These are phyloP conservation scores for Thamnophis sirtalis DNA, from an alignment of 2,113 vertebrate species.

Conservation along the genomic window DNA sequence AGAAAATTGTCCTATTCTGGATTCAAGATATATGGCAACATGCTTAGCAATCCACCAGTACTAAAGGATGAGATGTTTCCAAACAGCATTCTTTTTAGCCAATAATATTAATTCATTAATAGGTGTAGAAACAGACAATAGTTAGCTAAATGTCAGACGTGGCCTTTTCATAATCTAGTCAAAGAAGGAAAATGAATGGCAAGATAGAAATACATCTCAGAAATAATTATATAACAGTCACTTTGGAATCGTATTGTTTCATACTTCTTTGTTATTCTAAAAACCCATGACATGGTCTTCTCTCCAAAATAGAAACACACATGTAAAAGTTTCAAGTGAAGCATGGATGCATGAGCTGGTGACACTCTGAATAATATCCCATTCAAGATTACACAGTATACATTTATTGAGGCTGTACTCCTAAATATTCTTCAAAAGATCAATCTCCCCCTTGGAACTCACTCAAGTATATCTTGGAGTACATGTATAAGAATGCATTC, in stretches of 20 bases:
- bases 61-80: background rate
- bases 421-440: background rate
- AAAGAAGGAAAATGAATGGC: background rate
- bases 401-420: background rate
- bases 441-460: background rate
- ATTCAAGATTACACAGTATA: background rate
- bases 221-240: background rate
- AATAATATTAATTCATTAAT: background rate
- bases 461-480: background rate
- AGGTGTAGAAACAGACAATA: background rate
- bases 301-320: background rate
- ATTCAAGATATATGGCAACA: background rate
- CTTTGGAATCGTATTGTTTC: background rate
- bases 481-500: background rate
- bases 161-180: background rate
- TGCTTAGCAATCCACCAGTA: background rate
- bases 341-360: background rate
- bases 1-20: background rate
- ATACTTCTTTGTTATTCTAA: background rate
- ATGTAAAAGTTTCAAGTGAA: background rate
- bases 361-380: background rate
- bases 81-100: background rate
- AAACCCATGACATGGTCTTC: background rate
- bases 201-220: background rate
- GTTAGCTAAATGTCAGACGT: background rate